Evolutionary conservation across 2,888 invertebrate genomes (phyloP).

Genomic region (Chloromyia formosa): DNA sequence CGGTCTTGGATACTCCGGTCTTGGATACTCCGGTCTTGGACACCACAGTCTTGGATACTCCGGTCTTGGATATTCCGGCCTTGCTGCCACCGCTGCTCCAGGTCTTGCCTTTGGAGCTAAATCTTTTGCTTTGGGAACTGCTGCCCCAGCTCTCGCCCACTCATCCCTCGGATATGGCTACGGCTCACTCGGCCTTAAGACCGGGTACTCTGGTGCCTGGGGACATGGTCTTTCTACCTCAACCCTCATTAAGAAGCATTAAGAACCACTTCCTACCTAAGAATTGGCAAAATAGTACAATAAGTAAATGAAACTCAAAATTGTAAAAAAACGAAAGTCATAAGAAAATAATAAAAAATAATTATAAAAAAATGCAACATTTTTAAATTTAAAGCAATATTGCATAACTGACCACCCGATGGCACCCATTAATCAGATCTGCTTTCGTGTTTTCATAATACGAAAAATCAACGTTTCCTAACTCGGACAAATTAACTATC

Average conservation of each 20-base stretch:
- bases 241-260: conserved; percentile 39
- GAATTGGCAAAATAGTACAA: conserved; percentile 42
- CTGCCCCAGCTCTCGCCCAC: conserved; percentile 8
- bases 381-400: neutral
- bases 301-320: conserved; percentile 36
- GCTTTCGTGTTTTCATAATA: too few relatives aligned
- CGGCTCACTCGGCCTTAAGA: conserved; percentile 9
- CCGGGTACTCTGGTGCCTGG: conserved; percentile 12
- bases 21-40: too few relatives aligned
- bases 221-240: conserved; percentile 5
- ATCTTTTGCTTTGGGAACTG: conserved; percentile 4
- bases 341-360: conserved; percentile 42
- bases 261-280: conserved; percentile 42
- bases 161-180: conserved; percentile 8
- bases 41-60: too few relatives aligned
- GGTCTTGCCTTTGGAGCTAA: too few relatives aligned
- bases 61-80: too few relatives aligned
- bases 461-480: too few relatives aligned
- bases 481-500: too few relatives aligned
- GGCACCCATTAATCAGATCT: neutral
- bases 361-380: conserved; percentile 15
- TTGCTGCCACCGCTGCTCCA: too few relatives aligned
- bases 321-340: conserved; percentile 38
- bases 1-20: conserved; percentile 1
- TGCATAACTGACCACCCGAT: neutral